Base-by-base conservation (phyloP, 2,113 vertebrate species). In the Solenodon paradoxus region DNA sequence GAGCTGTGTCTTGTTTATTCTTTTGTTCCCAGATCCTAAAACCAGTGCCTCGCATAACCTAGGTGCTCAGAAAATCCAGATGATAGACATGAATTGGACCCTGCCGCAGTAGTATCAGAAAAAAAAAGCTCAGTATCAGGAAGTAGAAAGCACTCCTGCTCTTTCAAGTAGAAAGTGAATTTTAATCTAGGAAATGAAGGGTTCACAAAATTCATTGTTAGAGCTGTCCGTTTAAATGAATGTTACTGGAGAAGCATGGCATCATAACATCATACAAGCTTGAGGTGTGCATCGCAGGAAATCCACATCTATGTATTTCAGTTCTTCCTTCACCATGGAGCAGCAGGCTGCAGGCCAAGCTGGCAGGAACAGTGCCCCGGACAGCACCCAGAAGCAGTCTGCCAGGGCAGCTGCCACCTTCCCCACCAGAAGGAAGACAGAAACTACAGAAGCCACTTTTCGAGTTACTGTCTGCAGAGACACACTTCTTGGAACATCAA, bases 301-400 rank as follows among this genome's bases (percentile, higher is more conserved):
- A n/a, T n/a, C n/a, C n/a, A n/a, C n/a, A n/a, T n/a, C n/a, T n/a
- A n/a, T n/a, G n/a, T n/a, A n/a, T n/a, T n/a, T n/a, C n/a, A n/a
- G n/a, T n/a, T n/a, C n/a, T n/a, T n/a, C n/a, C n/a, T n/a, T n/a
- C n/a, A n/a, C n/a, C n/a, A n/a, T n/a, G 10, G 30, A 74, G 75
- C 30, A 28, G 9, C 0, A 4, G 38, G 5, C n/a, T 42, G 15
- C 9, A 24, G 35, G 51, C n/a, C 20, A 61, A 32, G 9, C 1
- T 1, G 49, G 28, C 30, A n/a, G 38, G 16, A 16, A 4, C 0
- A 20, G 16, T 24, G 11, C 40, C 24, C 0, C 13, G 20, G 68
- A 55, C 19, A 9, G 1, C 10, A 11, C 8, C 30, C 28, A 87
- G 93, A 28, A 32, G 38, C 13, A 55, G 51, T 20, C 9, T 16